Evolutionary conservation across 1,140 invertebrate genomes (phyloP), one percentile per base, ranked within the genome.

Genomic region (Drosophila dunni): DNA sequence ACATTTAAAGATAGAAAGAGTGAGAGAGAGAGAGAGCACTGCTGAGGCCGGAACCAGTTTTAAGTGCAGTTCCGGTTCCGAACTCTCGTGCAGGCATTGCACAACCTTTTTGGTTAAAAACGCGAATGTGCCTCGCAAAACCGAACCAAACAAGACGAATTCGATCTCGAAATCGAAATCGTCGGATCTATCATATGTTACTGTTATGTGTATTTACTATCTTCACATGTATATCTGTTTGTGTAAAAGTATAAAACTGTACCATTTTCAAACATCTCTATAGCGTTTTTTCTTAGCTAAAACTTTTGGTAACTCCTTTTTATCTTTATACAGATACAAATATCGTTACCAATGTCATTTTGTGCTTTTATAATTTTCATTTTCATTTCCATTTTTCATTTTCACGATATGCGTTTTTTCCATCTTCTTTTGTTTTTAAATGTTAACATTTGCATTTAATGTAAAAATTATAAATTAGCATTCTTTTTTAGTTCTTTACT

Each of bases 161-260:
- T 61, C 36, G 56, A n/a, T 33, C 15, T 61, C 36, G 56, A n/a
- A 44, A 54, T 61, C 36, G 56, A n/a, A 44, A 54, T 75, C 60
- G 51, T 46, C 56, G 58, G 56, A 61, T 68, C 56, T 67, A 68
- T 40, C 3, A 38, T 68, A 20, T 20, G 17, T 20, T 20, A 42
- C 51, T 61, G 65, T 77, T 60, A 53, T 60, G 11, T 56, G 56
- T 68, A 40, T 67, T 34, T 42, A 54, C 68, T 69, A 56, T 79
- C 71, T 40, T 66, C 36, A 51, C 54, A 54, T 81, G 71, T 75
- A 62, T 53, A 53, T 85, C 58, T 75, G 46, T 85, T 76, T 74
- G 83, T 91, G 88, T 91, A 91, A 91, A 91, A 91, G 88, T 91
- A 91, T 86, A 91, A 91, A 91, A 91, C 83, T 91, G 78, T 91